Evolutionary conservation across 2,113 vertebrate genomes (phyloP).

Genomic region (Hippocampus barbouri): DNA sequence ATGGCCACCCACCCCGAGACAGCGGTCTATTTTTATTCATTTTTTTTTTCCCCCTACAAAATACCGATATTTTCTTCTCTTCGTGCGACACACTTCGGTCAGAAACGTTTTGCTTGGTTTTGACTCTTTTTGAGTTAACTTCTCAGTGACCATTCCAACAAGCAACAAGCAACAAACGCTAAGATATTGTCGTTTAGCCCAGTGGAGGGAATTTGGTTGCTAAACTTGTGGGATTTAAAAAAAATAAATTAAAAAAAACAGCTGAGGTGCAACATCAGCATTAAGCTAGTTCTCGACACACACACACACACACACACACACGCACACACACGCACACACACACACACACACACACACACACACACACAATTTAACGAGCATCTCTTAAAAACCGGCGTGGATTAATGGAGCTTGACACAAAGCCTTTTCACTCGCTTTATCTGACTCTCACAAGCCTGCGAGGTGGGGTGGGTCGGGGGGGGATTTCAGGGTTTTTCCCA

Average conservation of each 20-base stretch:
- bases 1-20: neutral
- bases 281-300: neutral
- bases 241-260: slow-evolving; percentile 32
- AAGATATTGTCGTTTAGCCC: neutral
- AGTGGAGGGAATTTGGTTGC: neutral
- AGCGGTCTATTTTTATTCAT: neutral
- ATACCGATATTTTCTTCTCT: neutral
- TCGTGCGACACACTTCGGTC: neutral
- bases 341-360: neutral
- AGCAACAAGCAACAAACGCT: too few relatives aligned
- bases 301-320: too few relatives aligned
- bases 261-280: neutral
- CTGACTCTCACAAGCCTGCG: slow-evolving; percentile 47
- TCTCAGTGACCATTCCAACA: too few relatives aligned
- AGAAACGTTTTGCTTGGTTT: neutral
- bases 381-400: slow-evolving; percentile 55
- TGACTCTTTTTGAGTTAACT: too few relatives aligned
- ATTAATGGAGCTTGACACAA: slow-evolving; percentile 68
- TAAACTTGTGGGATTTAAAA: slow-evolving; percentile 40
- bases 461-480: neutral
- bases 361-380: slow-evolving; percentile 44
- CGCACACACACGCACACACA: too few relatives aligned
- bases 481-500: slow-evolving; percentile 35
- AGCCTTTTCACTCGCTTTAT: slow-evolving; percentile 62
- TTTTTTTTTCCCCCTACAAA: neutral